Base-by-base conservation (phyloP, 2,888 invertebrate genomes). In the Mythimna pallens region DNA sequence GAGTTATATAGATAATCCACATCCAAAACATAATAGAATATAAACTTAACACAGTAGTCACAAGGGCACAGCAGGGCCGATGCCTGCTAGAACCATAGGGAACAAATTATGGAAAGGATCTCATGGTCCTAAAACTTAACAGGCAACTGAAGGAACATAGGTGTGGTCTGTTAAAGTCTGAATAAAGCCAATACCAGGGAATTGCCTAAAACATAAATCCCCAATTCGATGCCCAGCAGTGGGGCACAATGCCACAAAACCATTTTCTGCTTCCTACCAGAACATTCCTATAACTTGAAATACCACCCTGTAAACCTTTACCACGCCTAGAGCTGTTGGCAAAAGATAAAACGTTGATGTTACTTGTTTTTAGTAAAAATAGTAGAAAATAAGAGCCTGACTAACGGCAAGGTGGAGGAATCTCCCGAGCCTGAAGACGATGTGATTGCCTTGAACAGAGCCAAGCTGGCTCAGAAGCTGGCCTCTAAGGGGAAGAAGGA, bases 391-490 rank as follows among this genome's bases (percentile, higher is more conserved):
- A 95, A 95, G 87, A 93, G 91, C 70, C 91, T 97, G 84, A 93
- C 93, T 34, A 94, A 95, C 75, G 95, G 96, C 54, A 94, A 92
- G 78, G 88, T 93, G 61, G 96, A 96, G 76, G 92, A 94, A 61
- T 79, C 81, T 0, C 89, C 90, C 0, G 94, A 94, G 47, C 88
- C 94, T 36, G 97, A 97, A 76, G 98, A 98, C 84, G 98, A 98
- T 78, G 94, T 97, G 40, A 97, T 99, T 67, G 96, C 97, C 25
- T 97, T 97, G 75, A 99, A 98, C 94, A 97, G 99, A 73, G 97
- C 98, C 65, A 98, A 98, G 92, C 95, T 99, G 83, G 98, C 98
- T 47, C 98, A 98, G 88, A 98, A 98, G 92, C 93, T 98, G 88
- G 96, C 97, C 58, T 97, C 97, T n/a, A 97, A 97, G 86, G 95